phyloP scores from a whole-genome alignment of 2,888 invertebrate genomes.

The Acrobasis consociella region DNA sequence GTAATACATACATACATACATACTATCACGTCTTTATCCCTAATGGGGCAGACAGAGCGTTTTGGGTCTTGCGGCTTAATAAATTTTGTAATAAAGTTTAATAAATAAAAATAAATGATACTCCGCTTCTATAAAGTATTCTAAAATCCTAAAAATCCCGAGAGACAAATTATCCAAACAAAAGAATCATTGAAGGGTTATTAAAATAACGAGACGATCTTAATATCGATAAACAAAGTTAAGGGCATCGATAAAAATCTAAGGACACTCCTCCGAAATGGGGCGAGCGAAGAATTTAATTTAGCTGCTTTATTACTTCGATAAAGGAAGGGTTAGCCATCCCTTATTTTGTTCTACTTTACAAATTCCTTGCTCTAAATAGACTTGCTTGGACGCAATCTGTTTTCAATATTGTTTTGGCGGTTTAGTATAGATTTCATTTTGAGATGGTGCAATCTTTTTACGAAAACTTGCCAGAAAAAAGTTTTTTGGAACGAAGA shows the following conservation, averaged over 20 bases:
- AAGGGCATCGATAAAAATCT: constrained; percentile 22
- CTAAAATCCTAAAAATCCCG: background rate
- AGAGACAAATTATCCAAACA: background rate
- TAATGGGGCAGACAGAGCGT: too few species aligned
- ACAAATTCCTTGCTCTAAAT: constrained; percentile 21
- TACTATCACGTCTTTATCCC: too few species aligned
- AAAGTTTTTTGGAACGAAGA: too few species aligned
- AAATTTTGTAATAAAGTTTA: too few species aligned
- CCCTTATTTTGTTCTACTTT: constrained; percentile 21
- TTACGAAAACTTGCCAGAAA: too few species aligned
- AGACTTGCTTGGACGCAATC: constrained; percentile 3
- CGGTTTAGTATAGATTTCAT: constrained; percentile 1
- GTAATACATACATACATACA: too few species aligned
- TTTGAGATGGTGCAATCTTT: too few species aligned
- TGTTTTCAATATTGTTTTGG: background rate
- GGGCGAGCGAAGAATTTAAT: constrained; percentile 23
- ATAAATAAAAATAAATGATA: too few species aligned
- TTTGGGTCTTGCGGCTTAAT: too few species aligned
- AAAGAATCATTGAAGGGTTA: constrained; percentile 13
- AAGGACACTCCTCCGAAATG: constrained; percentile 19
- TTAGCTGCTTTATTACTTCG: constrained; percentile 23
- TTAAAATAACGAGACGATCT: constrained; percentile 23
- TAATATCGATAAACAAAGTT: constrained; percentile 25
- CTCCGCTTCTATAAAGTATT: too few species aligned
- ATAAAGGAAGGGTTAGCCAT: constrained; percentile 22